Evolutionary conservation across 37 sponge, comb jelly and placozoan genomes (phyloP).

Genomic region (Theonella swinhoei): DNA sequence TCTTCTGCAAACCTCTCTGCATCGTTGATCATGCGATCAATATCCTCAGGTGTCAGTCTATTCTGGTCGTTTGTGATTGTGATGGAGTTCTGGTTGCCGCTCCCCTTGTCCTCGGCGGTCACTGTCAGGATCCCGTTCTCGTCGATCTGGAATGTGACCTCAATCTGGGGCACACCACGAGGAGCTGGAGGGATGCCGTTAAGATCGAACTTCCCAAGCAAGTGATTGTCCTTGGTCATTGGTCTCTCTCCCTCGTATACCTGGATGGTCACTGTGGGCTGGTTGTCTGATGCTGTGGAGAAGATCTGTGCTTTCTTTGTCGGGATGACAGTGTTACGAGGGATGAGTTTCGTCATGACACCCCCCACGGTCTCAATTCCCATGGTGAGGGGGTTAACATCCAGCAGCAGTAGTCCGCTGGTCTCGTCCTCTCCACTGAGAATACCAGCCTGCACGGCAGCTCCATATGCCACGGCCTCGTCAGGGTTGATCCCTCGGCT

Average conservation of each 20-base stretch:
- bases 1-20: constrained; percentile 99
- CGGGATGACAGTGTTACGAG: constrained; percentile 96
- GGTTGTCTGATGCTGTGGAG: constrained; percentile 98
- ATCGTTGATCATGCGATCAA: constrained; percentile 96
- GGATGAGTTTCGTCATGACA: constrained; percentile 98
- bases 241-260: constrained; percentile 98
- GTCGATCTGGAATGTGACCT: constrained; percentile 99
- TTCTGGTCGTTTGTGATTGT: constrained; percentile 99
- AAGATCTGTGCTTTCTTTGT: constrained; percentile 99
- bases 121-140: constrained; percentile 97
- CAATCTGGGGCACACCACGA: constrained; percentile 98
- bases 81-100: constrained; percentile 90
- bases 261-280: constrained; percentile 98
- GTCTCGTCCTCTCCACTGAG: constrained; percentile 88
- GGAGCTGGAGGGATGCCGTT: constrained; percentile 98
- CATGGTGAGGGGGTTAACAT: constrained; percentile 97
- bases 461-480: constrained; percentile 99
- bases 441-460: constrained; percentile 99
- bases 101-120: constrained; percentile 98
- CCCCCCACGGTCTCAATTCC: constrained; percentile 99
- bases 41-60: constrained; percentile 95
- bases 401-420: constrained; percentile 84
- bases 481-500: constrained; percentile 98
- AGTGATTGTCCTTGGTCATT: constrained; percentile 99
- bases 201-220: constrained; percentile 96